A percentile compares a stretch with the other conserved stretches of the same genome.
Evolutionary conservation across 1,140 invertebrate species (phyloP).

Genomic region (Drosophila quadrilineata): DNA sequence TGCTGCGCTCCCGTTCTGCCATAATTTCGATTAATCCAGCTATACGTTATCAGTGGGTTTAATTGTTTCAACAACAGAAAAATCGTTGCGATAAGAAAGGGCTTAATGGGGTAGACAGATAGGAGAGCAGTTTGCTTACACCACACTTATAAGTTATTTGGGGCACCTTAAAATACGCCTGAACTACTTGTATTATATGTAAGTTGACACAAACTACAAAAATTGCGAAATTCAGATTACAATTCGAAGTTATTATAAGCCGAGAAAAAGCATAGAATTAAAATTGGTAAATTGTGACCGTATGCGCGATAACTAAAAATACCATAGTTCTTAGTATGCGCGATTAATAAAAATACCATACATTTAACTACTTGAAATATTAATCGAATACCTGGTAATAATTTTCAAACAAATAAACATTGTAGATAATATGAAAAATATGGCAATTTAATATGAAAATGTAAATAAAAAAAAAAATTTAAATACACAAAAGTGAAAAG

Average conservation of each 20-base stretch:
- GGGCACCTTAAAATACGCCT: too few species aligned
- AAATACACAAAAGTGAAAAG: neutral
- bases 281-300: slow-evolving; percentile 30
- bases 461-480: too few species aligned
- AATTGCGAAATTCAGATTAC: slow-evolving; percentile 6
- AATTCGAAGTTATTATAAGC: slow-evolving; percentile 23
- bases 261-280: slow-evolving; percentile 30
- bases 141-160: too few species aligned
- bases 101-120: slow-evolving; percentile 8
- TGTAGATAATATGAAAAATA: too few species aligned
- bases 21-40: slow-evolving; percentile 21
- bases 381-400: too few species aligned
- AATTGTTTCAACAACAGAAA: slow-evolving; percentile 37
- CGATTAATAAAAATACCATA: slow-evolving; percentile 13
- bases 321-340: neutral
- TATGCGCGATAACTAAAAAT: neutral
- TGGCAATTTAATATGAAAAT: too few species aligned
- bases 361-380: neutral
- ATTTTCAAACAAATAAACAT: too few species aligned
- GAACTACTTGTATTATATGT: neutral
- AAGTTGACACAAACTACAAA: neutral
- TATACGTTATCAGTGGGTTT: slow-evolving; percentile 12
- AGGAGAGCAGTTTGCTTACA: neutral
- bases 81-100: slow-evolving; percentile 30
- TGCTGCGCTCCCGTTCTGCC: slow-evolving; percentile 85